Evolutionary conservation across 2,797 vertebrate species (phyloP), one percentile per base, ranked within the genome.

Genomic region (Botia kubotai): DNA sequence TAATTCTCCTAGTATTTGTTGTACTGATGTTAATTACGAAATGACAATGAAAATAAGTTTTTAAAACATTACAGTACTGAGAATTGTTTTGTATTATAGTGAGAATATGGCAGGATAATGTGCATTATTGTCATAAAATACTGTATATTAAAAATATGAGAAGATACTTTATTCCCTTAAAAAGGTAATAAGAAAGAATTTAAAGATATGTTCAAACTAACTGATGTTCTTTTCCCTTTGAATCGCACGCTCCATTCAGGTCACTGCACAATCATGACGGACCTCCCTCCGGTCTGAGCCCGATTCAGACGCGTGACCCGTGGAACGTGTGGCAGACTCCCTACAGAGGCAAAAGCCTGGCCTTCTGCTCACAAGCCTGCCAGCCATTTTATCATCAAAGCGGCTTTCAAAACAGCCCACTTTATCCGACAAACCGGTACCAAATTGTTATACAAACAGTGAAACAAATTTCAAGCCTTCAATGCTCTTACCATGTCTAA

Each of bases 331-430:
- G 71, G 60, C 79, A 58, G 19, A 26, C 16, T 72, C 69, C 70
- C 77, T 23, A 80, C 70, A 73, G 77, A 65, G 77, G 50, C 70
- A 72, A 72, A 57, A 73, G 36, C 60, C 70, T 57, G 70, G 78
- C 62, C 78, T 74, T 80, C 71, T 67, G 78, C 78, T 74, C 62
- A 67, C 21, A 58, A 74, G 70, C 79, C 62, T 23, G 4, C 21
- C 71, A 68, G 71, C 52, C 52, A 50, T 73, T 80, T 68, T 58
- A 74, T 74, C 69, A 58, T 80, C 33, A 67, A 57, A 67, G 62
- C 13, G 50, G 16, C 60, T 72, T 72, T 3, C 58, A 80, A 62
- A 80, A 73, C 36, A 73, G 48, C 60, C 48, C 19, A 14, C 60
- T 72, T 79, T 55, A 55, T 79, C 29, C n/a, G 17, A 57, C 50